Conservation (phyloP, 2,113 vertebrate genomes). For the Prietella phreatophila region DNA sequence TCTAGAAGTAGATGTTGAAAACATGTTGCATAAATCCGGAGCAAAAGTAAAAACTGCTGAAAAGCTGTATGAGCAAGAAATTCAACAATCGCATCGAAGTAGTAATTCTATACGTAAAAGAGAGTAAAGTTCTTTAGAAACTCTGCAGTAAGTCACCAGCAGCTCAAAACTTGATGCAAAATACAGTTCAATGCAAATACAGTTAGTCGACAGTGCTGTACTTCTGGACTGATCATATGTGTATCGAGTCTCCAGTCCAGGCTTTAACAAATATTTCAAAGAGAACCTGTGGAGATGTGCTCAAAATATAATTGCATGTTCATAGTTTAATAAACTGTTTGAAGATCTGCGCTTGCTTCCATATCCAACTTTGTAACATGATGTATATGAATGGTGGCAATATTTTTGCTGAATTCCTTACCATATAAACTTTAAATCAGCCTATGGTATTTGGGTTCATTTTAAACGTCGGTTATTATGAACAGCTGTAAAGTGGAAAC, state of each 20-base stretch:
- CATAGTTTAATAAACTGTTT: background rate
- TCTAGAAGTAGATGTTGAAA: slow-evolving; percentile 5
- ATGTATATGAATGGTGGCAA: background rate
- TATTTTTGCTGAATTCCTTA: background rate
- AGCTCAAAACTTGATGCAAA: background rate
- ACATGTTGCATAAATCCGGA: background rate
- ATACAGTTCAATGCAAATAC: background rate
- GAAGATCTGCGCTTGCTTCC: no score
- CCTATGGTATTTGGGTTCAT: background rate
- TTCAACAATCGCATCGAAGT: background rate
- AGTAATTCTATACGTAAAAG: background rate
- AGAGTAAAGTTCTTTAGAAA: background rate
- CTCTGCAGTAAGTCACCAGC: background rate
- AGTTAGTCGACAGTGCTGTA: background rate
- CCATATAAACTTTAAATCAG: background rate
- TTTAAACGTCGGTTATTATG: background rate
- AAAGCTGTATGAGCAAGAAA: background rate
- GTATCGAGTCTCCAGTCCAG: background rate
- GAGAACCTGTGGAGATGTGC: background rate
- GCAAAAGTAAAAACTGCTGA: background rate
- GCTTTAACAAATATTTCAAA: background rate
- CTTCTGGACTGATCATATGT: background rate
- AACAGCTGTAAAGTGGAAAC: background rate
- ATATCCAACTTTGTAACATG: no score
- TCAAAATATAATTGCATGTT: background rate